These are phyloP conservation scores for Ennomos erosarius DNA, from an alignment of 2,888 invertebrate species.

Conservation along the genomic window DNA sequence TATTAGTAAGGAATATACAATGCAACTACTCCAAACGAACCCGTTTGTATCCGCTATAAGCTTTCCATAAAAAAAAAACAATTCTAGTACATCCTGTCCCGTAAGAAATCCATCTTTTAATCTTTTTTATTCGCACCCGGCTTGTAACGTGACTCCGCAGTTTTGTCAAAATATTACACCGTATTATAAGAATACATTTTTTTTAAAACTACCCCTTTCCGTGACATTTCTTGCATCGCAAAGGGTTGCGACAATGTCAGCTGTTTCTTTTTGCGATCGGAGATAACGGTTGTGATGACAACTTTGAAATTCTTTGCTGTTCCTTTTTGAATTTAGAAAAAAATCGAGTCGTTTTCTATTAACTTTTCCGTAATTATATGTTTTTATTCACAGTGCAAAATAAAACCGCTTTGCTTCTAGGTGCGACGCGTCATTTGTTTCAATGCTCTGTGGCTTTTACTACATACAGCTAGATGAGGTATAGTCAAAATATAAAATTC, in stretches of 20 bases:
- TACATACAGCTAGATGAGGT: no score
- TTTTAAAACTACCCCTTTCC: constrained; percentile 65
- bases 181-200: constrained; percentile 56
- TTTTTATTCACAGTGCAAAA: no score
- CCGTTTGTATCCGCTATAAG: no score
- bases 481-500: no score
- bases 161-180: constrained; percentile 83
- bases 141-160: constrained; percentile 48
- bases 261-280: constrained; percentile 61
- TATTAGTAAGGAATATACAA: no score
- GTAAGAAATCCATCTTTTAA: constrained; percentile 11
- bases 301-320: constrained; percentile 38
- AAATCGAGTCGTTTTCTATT: not conserved
- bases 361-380: not conserved
- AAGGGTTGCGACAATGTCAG: constrained; percentile 53
- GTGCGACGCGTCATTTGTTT: no score
- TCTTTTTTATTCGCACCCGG: constrained; percentile 40
- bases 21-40: no score
- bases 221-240: constrained; percentile 45
- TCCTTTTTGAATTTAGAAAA: constrained; percentile 13
- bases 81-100: not conserved
- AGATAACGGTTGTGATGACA: constrained; percentile 66
- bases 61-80: no score
- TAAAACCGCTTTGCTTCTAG: no score
- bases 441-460: no score